Base-by-base conservation (phyloP, 37 sponge, comb jelly and placozoan species). In the Agelas oroides region DNA sequence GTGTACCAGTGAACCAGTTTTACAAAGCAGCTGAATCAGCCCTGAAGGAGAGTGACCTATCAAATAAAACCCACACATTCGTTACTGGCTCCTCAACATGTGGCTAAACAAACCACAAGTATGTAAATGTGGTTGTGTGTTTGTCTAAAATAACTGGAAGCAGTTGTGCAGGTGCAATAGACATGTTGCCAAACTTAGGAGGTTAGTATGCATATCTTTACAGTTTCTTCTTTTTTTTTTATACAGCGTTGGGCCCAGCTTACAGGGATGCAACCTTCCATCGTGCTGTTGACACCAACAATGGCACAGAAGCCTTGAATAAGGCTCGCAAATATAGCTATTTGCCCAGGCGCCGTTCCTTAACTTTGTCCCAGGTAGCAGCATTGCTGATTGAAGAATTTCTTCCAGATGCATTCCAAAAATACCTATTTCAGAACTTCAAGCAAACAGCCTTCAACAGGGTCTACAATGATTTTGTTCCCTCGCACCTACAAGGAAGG, bases 301-400 rank as follows among this genome's bases (percentile, higher is more conserved):
- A 80, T 67, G 81, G 81, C 5, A 31, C 58, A 33, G 81, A 80
- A 33, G 81, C 81, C 28, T 55, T 55, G 11, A 80, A 80, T 68
- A 80, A 80, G 52, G 70, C 67, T n/a, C 67, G 65, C 54, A 80
- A 80, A 67, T 80, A 80, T 33, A 55, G 21, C 34, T 67, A 80
- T 80, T n/a, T 80, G 52, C 70, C 81, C 6, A 46, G 58, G 20
- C 18, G 34, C 6, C 39, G n/a, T 23, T 68, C 65, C 21, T 11
- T 65, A 23, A 80, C 81, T 41, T 30, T 80, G 38, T 68, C 70
- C 12, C 6, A 27, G 5, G 31, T 80, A 35, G 37, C 20, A 28
- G 40, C 54, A 13, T 68, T 41, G 21, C 28, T 80, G 5, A 67
- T 80, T 53, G 81, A 80, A 25, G 13, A 17, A 12, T 80, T 80